A percentile compares a stretch with the other conserved stretches of the same genome.
Evolutionary conservation across 2,797 vertebrate species (phyloP).

Genomic region (Caiman crocodilus): DNA sequence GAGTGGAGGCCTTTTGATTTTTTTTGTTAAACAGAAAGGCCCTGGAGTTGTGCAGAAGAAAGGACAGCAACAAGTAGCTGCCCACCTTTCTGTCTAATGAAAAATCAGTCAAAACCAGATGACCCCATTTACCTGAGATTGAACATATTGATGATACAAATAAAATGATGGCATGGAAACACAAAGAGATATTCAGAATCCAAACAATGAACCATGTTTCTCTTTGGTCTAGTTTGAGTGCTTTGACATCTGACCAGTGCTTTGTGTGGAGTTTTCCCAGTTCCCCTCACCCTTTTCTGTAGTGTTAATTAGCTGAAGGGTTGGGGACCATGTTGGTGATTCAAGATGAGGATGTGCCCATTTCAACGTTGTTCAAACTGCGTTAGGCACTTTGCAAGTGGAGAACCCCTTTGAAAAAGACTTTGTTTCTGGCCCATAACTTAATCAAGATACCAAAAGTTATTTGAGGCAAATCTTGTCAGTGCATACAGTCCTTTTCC

Average conservation of each 20-base stretch:
- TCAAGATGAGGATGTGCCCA: slow-evolving; percentile 16
- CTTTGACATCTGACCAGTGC: slow-evolving; percentile 41
- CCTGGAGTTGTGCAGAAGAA: slow-evolving; percentile 59
- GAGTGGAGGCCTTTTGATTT: slow-evolving; percentile 47
- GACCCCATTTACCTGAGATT: slow-evolving; percentile 86
- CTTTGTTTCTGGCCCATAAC: background rate
- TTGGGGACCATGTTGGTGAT: background rate
- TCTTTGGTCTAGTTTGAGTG: slow-evolving; percentile 75
- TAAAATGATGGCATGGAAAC: slow-evolving; percentile 59
- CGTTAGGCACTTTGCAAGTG: slow-evolving; percentile 14
- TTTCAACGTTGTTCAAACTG: background rate
- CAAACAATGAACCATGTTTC: slow-evolving; percentile 59
- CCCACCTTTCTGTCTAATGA: slow-evolving; percentile 49
- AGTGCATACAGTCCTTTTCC: background rate
- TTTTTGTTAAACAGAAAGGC: slow-evolving; percentile 52
- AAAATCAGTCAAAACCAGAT: slow-evolving; percentile 59
- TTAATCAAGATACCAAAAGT: background rate
- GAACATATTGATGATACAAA: slow-evolving; percentile 72
- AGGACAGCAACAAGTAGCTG: slow-evolving; percentile 32
- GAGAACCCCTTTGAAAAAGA: background rate
- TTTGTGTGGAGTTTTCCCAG: background rate
- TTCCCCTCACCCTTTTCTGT: too few relatives aligned
- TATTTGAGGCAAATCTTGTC: background rate
- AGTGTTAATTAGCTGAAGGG: background rate
- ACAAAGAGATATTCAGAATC: slow-evolving; percentile 66